phyloP scores from a whole-genome alignment of 2,113 vertebrate genomes.

The Craseonycteris thonglongyai region DNA sequence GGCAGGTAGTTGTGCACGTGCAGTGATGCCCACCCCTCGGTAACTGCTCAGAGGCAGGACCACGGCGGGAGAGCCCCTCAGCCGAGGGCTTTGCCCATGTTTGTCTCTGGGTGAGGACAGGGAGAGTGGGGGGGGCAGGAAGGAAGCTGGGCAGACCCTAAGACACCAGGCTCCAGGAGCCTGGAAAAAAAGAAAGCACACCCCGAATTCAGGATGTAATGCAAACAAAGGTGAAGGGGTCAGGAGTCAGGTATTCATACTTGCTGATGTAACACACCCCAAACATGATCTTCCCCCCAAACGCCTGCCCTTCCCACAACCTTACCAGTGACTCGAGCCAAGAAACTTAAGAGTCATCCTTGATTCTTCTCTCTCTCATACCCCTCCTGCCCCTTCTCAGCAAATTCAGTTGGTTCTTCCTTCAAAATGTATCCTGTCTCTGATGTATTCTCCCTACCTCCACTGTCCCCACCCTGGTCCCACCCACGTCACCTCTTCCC shows the following conservation, averaged over 20 bases:
- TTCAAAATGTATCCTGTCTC: background rate
- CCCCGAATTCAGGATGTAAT: background rate
- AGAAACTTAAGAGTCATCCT: background rate
- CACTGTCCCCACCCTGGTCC: background rate
- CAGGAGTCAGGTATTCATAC: rapidly evolving
- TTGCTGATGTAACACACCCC: background rate
- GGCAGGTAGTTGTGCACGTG: rapidly evolving
- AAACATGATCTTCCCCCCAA: background rate
- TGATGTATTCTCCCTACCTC: background rate
- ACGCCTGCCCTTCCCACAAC: background rate
- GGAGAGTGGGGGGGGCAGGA: background rate
- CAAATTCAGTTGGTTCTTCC: background rate
- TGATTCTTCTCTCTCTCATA: background rate
- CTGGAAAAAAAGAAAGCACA: background rate
- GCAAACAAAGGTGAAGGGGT: background rate
- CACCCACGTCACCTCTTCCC: background rate
- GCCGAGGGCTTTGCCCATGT: background rate
- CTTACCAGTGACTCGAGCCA: background rate
- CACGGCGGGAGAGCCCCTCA: rapidly evolving
- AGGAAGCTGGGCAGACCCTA: background rate
- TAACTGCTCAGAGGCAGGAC: background rate
- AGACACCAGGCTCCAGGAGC: background rate
- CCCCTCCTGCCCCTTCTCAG: background rate
- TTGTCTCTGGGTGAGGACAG: background rate
- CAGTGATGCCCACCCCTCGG: background rate